Evolutionary conservation across 2,113 vertebrate species (phyloP).

Genomic region (Cheirogaleus medius): DNA sequence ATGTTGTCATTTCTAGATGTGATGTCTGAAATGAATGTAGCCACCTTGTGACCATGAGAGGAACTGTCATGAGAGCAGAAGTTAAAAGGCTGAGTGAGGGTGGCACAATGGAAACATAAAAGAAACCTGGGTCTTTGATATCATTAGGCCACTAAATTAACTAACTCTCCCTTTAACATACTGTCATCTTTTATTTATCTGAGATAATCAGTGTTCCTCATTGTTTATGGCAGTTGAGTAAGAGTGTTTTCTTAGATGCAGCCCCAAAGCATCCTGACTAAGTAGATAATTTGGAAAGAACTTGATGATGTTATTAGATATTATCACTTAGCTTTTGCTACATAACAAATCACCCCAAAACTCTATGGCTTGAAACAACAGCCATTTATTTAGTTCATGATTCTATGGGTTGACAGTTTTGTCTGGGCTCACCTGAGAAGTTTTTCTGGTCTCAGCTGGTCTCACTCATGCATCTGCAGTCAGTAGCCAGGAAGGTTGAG

Average conservation of each 20-base stretch:
- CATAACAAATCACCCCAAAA: not conserved
- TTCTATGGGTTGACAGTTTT: not conserved
- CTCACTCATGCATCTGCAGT: not conserved
- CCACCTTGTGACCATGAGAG: not conserved
- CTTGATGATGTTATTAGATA: not conserved
- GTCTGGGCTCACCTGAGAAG: not conserved
- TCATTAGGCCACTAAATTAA: not conserved
- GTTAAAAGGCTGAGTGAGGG: not conserved
- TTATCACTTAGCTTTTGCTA: slow-evolving; percentile 11
- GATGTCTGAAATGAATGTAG: not conserved
- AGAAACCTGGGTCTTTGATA: not conserved
- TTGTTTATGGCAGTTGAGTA: not conserved
- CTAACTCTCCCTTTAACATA: not conserved
- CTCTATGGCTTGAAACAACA: not conserved
- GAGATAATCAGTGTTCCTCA: not conserved
- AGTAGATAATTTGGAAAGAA: not conserved
- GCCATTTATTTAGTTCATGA: not conserved
- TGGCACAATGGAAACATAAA: not conserved
- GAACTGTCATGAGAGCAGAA: not conserved
- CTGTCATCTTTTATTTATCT: not conserved
- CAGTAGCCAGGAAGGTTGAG: not conserved
- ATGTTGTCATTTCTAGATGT: slow-evolving; percentile 1
- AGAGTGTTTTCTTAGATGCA: slow-evolving; percentile 4
- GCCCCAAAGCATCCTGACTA: not conserved
- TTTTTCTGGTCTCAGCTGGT: not conserved